Percentiles rank a stretch among this genome's conserved stretches.
phyloP scores from a whole-genome alignment of 1,140 invertebrate genomes.

The Solen grandis region DNA sequence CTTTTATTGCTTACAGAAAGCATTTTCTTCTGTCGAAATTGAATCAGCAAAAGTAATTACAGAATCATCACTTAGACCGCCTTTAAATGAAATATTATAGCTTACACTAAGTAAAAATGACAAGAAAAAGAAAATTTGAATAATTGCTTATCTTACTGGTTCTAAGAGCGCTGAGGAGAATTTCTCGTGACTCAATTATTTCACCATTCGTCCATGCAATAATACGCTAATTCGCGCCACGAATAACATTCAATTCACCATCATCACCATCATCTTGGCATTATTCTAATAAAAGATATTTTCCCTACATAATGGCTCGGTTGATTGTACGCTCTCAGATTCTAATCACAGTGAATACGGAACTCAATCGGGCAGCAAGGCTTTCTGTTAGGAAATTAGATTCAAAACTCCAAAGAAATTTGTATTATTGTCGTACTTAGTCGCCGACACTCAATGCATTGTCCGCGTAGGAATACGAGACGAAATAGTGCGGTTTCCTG shows the following conservation, averaged over 20 bases:
- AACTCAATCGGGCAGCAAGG: conserved; percentile 42
- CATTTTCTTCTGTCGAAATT: conserved; percentile 3
- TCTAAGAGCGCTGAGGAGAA: conserved; percentile 5
- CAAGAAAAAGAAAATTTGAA: conserved; percentile 52
- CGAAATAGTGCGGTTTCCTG: conserved; percentile 36
- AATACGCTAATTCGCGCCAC: conserved; percentile 51
- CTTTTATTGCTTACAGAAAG: background rate
- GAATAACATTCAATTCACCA: conserved; percentile 50
- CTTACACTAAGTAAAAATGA: conserved; percentile 53
- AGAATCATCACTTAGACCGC: conserved; percentile 43
- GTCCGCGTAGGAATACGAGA: conserved; percentile 39
- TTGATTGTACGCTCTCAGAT: conserved; percentile 18
- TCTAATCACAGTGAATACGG: conserved; percentile 48
- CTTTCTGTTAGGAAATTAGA: conserved; percentile 56
- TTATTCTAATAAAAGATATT: conserved; percentile 57
- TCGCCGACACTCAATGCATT: background rate
- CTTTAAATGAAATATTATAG: conserved; percentile 56
- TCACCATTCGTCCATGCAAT: conserved; percentile 51
- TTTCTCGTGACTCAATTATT: conserved; percentile 53
- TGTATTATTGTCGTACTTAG: background rate
- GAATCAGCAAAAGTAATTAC: conserved; percentile 40
- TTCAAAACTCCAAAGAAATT: conserved; percentile 53
- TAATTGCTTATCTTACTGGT: conserved; percentile 44
- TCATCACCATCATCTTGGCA: conserved; percentile 40
- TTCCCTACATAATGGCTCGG: conserved; percentile 54